phyloP scores from a whole-genome alignment of 2,113 vertebrate genomes.

The Amazona guildingii region DNA sequence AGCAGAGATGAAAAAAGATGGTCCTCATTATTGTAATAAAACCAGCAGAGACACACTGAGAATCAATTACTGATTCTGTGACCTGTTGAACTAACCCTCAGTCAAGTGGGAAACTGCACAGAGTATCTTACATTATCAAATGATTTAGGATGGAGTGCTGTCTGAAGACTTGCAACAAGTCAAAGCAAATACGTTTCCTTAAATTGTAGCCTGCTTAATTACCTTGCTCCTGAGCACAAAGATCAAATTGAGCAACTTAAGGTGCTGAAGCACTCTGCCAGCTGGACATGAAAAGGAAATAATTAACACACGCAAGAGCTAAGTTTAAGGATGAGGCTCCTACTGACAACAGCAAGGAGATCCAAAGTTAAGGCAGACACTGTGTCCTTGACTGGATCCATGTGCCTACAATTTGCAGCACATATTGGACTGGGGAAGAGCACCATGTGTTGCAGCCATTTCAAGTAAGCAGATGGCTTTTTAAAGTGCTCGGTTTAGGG shows the following conservation, averaged over 20 bases:
- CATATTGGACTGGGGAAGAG: conserved; percentile 48
- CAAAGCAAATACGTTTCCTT: conserved; percentile 61
- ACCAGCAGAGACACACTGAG: conserved; percentile 73
- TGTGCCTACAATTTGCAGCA: conserved; percentile 43
- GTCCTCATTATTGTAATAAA: conserved; percentile 82
- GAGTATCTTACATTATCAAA: conserved; percentile 64
- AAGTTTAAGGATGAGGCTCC: conserved; percentile 55
- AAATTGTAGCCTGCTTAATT: conserved; percentile 78
- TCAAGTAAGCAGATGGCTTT: conserved; percentile 63
- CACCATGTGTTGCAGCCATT: conserved; percentile 54
- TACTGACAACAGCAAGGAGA: conserved; percentile 72
- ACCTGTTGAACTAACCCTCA: conserved; percentile 78
- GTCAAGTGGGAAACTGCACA: conserved; percentile 56
- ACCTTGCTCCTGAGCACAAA: conserved; percentile 76
- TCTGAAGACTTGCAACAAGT: conserved; percentile 68
- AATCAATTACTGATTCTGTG: conserved; percentile 81
- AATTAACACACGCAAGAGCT: conserved; percentile 75
- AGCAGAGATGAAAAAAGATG: conserved; percentile 73
- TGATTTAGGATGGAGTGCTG: conserved; percentile 75
- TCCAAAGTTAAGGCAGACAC: conserved; percentile 61
- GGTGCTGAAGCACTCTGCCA: conserved; percentile 69
- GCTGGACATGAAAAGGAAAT: conserved; percentile 77
- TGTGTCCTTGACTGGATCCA: conserved; percentile 64
- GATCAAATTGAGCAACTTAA: conserved; percentile 79
- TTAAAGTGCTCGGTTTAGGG: not conserved